Percentiles rank a stretch among this genome's conserved stretches.
Evolutionary conservation across 2,797 vertebrate species (phyloP).

Genomic region (Anisognathus igniventris): DNA sequence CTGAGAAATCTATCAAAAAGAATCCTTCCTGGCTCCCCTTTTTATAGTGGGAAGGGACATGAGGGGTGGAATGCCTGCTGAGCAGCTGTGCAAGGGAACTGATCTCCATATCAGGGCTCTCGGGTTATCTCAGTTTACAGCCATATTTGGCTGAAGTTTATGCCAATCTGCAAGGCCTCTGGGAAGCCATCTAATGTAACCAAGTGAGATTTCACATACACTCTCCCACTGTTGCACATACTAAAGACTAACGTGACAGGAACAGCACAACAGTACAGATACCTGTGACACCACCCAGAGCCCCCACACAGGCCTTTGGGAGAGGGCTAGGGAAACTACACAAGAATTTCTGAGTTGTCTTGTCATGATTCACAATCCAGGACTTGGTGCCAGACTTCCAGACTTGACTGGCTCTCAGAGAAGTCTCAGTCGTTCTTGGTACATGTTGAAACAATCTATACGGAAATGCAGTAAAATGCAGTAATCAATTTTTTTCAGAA

Average conservation of each 20-base stretch:
- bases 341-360: not conserved
- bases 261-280: not conserved
- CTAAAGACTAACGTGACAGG: not conserved
- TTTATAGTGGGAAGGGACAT: rapidly evolving
- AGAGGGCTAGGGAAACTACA: not conserved
- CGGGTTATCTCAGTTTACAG: rapidly evolving
- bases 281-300: not conserved
- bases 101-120: not conserved
- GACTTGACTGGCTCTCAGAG: not conserved
- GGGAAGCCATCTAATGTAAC: not conserved
- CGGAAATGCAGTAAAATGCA: constrained; percentile 43
- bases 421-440: not conserved
- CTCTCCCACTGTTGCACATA: not conserved
- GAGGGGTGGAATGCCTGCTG: not conserved
- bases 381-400: not conserved
- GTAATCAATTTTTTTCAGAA: not conserved
- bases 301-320: not conserved
- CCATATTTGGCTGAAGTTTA: not conserved
- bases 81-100: not conserved
- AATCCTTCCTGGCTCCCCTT: not conserved
- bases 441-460: not conserved
- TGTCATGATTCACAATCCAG: not conserved
- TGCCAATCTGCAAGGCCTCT: not conserved
- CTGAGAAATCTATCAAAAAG: not conserved
- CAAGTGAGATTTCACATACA: not conserved